Percentiles rank a stretch among this genome's conserved stretches.
phyloP scores from a whole-genome alignment of 2,888 invertebrate genomes.

The Epistrophe grossulariae region DNA sequence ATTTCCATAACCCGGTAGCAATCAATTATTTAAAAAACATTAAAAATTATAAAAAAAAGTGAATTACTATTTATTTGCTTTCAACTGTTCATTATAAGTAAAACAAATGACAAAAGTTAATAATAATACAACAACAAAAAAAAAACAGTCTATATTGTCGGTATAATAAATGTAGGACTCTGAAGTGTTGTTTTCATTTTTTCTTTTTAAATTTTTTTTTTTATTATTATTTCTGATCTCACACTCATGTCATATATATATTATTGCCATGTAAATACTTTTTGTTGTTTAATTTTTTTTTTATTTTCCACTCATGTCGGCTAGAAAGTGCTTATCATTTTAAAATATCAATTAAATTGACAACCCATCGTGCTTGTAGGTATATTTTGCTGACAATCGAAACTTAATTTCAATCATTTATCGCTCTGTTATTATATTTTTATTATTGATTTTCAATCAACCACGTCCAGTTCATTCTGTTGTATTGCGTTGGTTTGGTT shows the following conservation, averaged over 20 bases:
- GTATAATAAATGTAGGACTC: too few species aligned
- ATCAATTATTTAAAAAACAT: slow-evolving; percentile 33
- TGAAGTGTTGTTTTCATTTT: background rate
- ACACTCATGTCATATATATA: background rate
- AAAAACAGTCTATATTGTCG: background rate
- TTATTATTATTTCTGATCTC: slow-evolving; percentile 42
- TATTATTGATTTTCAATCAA: slow-evolving; percentile 27
- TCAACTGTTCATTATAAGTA: background rate
- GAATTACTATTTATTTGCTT: slow-evolving; percentile 15
- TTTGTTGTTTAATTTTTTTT: slow-evolving; percentile 10
- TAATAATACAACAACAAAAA: background rate
- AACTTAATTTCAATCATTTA: slow-evolving; percentile 44
- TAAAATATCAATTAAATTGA: slow-evolving; percentile 38
- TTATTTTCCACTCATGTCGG: too few species aligned
- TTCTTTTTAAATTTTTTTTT: background rate
- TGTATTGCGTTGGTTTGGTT: background rate
- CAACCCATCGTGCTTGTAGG: slow-evolving; percentile 22
- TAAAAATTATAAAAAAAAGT: slow-evolving; percentile 7
- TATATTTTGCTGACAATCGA: slow-evolving; percentile 6
- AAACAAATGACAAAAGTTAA: slow-evolving; percentile 29
- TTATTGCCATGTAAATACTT: slow-evolving; percentile 31
- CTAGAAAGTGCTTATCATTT: slow-evolving; percentile 26
- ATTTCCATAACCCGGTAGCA: slow-evolving; percentile 24
- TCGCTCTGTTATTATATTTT: background rate
- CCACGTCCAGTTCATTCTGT: background rate